Percentiles rank a stretch among this genome's conserved stretches.
These are phyloP conservation scores for Tiaroga cobitis DNA, from an alignment of 2,797 vertebrate species.

Conservation along the genomic window DNA sequence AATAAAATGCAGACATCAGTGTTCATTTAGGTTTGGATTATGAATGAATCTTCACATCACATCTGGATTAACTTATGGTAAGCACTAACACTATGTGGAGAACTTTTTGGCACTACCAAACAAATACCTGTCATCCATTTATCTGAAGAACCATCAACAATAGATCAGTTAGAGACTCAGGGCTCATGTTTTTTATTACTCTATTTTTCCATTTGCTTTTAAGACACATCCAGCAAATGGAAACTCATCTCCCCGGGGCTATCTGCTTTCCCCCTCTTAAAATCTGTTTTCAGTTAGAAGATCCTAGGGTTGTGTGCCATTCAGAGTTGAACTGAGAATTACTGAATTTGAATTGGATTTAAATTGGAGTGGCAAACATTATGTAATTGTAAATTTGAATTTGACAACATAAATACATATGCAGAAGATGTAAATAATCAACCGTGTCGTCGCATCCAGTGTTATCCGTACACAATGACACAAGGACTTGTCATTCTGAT, in stretches of 20 bases:
- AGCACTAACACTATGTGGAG: conserved; percentile 1
- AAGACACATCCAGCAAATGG: conserved; percentile 23
- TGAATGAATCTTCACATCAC: conserved; percentile 7
- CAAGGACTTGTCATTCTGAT: too few species aligned
- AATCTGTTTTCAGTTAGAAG: conserved; percentile 22
- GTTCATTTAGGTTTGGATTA: not conserved
- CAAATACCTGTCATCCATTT: conserved; percentile 24
- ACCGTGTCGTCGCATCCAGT: not conserved
- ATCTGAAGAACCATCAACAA: conserved; percentile 15
- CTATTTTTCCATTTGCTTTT: conserved; percentile 33
- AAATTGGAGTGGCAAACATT: not conserved
- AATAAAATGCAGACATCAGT: conserved; percentile 5
- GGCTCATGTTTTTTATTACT: conserved; percentile 20
- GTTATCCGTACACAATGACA: too few species aligned
- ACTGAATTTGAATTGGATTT: not conserved
- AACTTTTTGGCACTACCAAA: not conserved
- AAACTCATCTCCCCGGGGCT: conserved; percentile 32
- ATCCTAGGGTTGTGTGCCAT: not conserved
- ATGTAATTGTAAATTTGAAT: not conserved
- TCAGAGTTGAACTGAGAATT: not conserved
- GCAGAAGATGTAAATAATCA: not conserved
- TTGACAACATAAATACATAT: not conserved
- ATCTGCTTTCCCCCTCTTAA: not conserved
- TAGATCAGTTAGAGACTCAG: not conserved
- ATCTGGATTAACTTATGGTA: conserved; percentile 13